Evolutionary conservation across 2,797 vertebrate genomes (phyloP).

Genomic region (Artibeus lituratus): DNA sequence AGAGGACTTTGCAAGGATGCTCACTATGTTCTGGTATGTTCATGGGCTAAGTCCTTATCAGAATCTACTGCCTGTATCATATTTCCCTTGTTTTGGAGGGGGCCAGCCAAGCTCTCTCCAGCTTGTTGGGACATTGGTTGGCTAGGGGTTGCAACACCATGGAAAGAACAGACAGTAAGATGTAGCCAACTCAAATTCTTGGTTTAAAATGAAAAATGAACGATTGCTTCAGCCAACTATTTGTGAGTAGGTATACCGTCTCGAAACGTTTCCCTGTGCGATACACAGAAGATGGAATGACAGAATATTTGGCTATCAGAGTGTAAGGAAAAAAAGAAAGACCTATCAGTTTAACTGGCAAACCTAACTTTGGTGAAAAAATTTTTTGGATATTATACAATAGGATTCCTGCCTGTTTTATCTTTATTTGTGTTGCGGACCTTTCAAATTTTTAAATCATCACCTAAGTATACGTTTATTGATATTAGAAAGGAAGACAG

Average conservation of each 20-base stretch:
- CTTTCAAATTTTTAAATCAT: too few species aligned
- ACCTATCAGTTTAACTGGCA: neutral
- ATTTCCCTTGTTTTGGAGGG: neutral
- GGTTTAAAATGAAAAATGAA: slow-evolving; percentile 16
- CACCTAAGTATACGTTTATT: too few species aligned
- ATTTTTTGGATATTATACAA: neutral
- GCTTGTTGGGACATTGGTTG: neutral
- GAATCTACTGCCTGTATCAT: neutral
- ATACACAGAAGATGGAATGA: neutral
- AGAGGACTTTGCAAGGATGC: neutral
- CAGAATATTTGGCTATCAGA: neutral
- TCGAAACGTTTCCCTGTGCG: neutral
- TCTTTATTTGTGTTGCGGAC: neutral
- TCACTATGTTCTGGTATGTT: neutral
- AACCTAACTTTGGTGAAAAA: neutral
- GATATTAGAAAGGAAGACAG: too few species aligned
- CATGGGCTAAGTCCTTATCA: neutral
- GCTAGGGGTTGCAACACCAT: slow-evolving; percentile 6
- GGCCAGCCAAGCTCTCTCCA: neutral
- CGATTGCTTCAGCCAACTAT: neutral
- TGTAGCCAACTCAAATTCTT: slow-evolving; percentile 3
- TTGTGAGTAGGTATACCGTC: neutral
- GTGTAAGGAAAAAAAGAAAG: neutral
- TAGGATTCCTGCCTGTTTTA: neutral
- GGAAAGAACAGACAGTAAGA: slow-evolving; percentile 15